A percentile compares a stretch with the other conserved stretches of the same genome.
Evolutionary conservation across 2,888 invertebrate species (phyloP).

Genomic region (Sturmia bella): DNA sequence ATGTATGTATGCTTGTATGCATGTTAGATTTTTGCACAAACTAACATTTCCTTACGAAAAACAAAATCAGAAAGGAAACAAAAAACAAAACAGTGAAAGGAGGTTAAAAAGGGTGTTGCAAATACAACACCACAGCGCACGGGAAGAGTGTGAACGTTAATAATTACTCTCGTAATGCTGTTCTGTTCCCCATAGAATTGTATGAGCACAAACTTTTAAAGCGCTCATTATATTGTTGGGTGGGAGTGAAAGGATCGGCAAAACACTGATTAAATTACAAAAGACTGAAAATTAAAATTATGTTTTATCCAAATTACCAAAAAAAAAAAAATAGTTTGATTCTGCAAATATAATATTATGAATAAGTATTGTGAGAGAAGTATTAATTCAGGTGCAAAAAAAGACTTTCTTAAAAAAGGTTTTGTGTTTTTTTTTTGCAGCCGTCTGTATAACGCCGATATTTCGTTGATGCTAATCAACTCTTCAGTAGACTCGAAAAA

Average conservation of each 20-base stretch:
- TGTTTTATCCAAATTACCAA: no score
- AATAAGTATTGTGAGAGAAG: no score
- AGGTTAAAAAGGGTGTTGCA: conserved; percentile 56
- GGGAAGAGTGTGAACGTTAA: conserved; percentile 55
- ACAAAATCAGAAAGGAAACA: neutral
- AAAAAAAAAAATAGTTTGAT: no score
- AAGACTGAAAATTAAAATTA: no score
- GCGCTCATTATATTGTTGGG: conserved; percentile 36
- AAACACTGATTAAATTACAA: neutral
- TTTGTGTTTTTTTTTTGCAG: no score
- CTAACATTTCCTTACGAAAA: conserved; percentile 52
- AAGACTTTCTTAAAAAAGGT: no score
- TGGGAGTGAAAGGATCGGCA: neutral
- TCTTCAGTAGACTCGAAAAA: no score
- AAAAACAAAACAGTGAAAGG: conserved; percentile 15
- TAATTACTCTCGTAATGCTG: conserved; percentile 53
- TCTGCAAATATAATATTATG: no score
- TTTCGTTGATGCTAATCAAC: no score
- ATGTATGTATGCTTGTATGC: neutral
- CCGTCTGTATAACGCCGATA: no score
- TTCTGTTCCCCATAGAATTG: conserved; percentile 11
- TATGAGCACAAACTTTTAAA: conserved; percentile 31
- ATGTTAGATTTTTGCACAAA: conserved; percentile 54
- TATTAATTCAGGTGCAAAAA: no score
- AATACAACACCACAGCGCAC: conserved; percentile 22